Conservation (phyloP, 2,888 invertebrate genomes). For the Calameuta pallipes region DNA sequence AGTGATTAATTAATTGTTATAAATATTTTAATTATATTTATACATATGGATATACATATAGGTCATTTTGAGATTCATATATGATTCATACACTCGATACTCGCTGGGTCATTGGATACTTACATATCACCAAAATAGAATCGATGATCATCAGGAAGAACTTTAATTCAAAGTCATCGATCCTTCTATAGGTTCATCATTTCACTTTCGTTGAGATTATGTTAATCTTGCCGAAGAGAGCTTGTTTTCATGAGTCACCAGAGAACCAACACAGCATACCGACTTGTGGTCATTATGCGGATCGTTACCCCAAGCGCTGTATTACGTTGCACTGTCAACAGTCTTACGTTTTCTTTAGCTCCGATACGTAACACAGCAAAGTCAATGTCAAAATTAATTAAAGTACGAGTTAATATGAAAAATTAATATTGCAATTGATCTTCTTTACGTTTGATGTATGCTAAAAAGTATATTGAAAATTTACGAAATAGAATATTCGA, state of each 20-base stretch:
- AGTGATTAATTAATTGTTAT: neutral
- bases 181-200: constrained; percentile 1
- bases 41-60: neutral
- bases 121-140: neutral
- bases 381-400: constrained; percentile 39
- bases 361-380: constrained; percentile 28
- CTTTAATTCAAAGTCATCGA: neutral
- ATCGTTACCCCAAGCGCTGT: constrained; percentile 30
- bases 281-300: constrained; percentile 6
- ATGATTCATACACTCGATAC: neutral
- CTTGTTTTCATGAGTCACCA: constrained; percentile 5
- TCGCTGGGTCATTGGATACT: neutral
- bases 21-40: neutral
- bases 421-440: neutral
- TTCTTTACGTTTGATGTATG: neutral
- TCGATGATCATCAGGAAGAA: neutral
- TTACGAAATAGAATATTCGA: neutral
- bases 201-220: constrained; percentile 18
- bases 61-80: neutral
- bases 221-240: constrained; percentile 11
- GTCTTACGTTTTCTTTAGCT: constrained; percentile 41
- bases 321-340: constrained; percentile 46
- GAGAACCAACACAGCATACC: constrained; percentile 22
- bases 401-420: constrained; percentile 25
- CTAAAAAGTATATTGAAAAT: neutral